Evolutionary conservation across 2,888 invertebrate genomes (phyloP), one percentile per base, ranked within the genome.

Genomic region (Allophyes oxyacanthae): DNA sequence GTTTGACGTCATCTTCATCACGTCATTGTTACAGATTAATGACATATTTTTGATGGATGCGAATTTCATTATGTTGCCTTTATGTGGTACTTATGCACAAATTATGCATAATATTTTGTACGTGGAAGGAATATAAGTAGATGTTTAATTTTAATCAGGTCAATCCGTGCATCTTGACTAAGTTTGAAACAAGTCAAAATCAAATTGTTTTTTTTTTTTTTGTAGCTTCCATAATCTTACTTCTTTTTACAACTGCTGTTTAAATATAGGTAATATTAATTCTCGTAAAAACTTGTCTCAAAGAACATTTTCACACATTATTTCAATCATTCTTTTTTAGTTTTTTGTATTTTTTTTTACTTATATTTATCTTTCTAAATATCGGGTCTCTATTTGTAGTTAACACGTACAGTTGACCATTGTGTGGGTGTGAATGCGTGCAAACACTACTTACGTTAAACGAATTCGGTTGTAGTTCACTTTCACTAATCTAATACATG

Each of bases 401-500:
- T 36, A 45, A 45, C 59, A 70, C 58, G 55, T 58, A 61, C 43
- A 51, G 44, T 25, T 6, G 30, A 41, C 51, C 46, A 62, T 65
- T 64, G 58, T 61, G 64, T 60, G 52, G 41, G 51, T 55, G 45
- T 54, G 41, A 60, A 64, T 50, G 49, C 69, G 66, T 54, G 54
- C 64, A 65, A 73, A 66, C 66, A 72, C 60, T 64, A 69, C 65
- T 72, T 74, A 57, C 61, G 67, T 63, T 77, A 74, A 75, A 70
- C 66, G 68, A 75, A 69, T 63, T 75, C 57, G 60, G 67, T 52
- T 65, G 70, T 68, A 72, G 64, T 74, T 73, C 74, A 81, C 81
- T 81, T 81, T 81, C 81, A 78, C 81, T 71, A 36, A 51, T 53
- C 67, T 71, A 61, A 75, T 54, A 65, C 68, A 59, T 61, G 72